Base-by-base conservation (phyloP, 1,140 invertebrate species). In the Lasaia peninsularis region DNA sequence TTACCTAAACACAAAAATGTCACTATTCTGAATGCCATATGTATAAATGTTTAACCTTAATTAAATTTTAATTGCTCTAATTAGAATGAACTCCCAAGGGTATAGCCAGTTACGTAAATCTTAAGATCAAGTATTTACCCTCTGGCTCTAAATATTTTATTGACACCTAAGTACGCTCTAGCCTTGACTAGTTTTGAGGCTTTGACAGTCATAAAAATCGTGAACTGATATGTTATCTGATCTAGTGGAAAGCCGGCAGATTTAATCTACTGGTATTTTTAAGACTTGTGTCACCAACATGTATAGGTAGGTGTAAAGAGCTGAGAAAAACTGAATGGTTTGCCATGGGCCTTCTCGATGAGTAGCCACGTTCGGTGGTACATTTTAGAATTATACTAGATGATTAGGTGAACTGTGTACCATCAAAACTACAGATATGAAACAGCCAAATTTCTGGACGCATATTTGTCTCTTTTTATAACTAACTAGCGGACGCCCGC, bases 131-230 rank as follows among this genome's bases (percentile, higher is more conserved):
- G 40, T 44, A 37, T 37, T 44, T 44, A 44, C 40, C 40, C 40
- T 44, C 40, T 44, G 40, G 40, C 40, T 44, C 40, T 44, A 44
- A 44, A 44, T 44, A 44, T 44, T 44, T 44, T 11, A 44, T 11
- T 18, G 40, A 44, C 18, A 44, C 16, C 40, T 44, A 28, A 28
- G 24, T 44, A 9, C 20, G 14, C 16, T 44, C 16, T 44, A 20
- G 40, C 40, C 40, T 44, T 44, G 40, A 16, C 40, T 44, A 14
- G 40, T 44, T 44, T 44, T 37, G 14, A 37, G 9, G 40, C 40
- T 44, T 20, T 44, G 40, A 44, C 40, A 44, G 40, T 10, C 20
- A 44, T 44, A 44, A 16, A 44, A 44, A 21, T 44, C 40, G 40
- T 44, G 40, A 28, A 18, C 9, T 44, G 40, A 44, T 44, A 20